phyloP scores from a whole-genome alignment of 2,888 invertebrate genomes.

The Harpagoxenus sublaevis region DNA sequence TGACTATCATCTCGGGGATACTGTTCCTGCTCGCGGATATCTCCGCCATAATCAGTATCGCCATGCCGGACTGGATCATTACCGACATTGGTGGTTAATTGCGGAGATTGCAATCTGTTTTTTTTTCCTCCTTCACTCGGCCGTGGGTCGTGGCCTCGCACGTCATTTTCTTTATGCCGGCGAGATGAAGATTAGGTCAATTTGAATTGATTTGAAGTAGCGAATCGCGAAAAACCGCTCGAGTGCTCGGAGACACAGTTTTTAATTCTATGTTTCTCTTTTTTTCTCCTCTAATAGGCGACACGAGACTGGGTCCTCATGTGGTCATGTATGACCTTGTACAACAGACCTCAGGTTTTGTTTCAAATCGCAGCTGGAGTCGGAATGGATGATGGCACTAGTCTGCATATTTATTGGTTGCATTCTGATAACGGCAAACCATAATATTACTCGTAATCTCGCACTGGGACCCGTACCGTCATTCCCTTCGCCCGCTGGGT shows the following conservation, averaged over 20 bases:
- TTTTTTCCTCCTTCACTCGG: not conserved
- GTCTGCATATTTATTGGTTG: slow-evolving; percentile 97
- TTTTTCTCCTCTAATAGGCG: slow-evolving; percentile 88
- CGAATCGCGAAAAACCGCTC: not conserved
- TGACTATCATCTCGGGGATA: slow-evolving; percentile 96
- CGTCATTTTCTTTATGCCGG: not conserved
- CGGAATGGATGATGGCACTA: slow-evolving; percentile 96
- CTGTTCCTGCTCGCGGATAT: slow-evolving; percentile 97
- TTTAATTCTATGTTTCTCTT: not conserved
- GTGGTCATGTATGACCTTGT: slow-evolving; percentile 97
- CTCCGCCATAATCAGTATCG: slow-evolving; percentile 96
- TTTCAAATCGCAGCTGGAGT: slow-evolving; percentile 95
- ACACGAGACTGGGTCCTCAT: slow-evolving; percentile 96
- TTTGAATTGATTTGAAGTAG: not conserved
- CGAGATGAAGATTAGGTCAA: not conserved
- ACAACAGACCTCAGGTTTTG: slow-evolving; percentile 95
- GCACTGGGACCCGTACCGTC: slow-evolving; percentile 96
- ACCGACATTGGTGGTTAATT: slow-evolving; percentile 96
- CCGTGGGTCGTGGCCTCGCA: no score
- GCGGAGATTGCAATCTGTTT: not conserved
- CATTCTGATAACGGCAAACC: slow-evolving; percentile 96
- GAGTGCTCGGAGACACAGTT: not conserved
- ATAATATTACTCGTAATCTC: slow-evolving; percentile 95
- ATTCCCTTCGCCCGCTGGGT: slow-evolving; percentile 98
- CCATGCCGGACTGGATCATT: slow-evolving; percentile 98